Evolutionary conservation across 2,888 invertebrate species (phyloP).

Genomic region (Stenolophus ochropezus): DNA sequence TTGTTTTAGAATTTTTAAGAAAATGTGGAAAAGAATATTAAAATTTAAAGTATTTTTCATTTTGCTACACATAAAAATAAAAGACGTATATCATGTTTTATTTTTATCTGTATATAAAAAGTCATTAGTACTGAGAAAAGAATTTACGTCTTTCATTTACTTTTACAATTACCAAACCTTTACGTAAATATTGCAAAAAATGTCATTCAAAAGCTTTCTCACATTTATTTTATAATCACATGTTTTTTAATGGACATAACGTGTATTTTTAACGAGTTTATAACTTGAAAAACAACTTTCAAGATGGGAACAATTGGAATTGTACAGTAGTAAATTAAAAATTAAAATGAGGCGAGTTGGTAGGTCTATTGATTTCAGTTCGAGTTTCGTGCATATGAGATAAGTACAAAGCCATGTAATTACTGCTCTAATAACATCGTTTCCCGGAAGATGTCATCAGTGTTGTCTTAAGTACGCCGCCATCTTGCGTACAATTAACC

Average conservation of each 20-base stretch:
- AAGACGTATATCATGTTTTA: no score
- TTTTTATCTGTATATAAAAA: no score
- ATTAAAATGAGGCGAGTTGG: background rate
- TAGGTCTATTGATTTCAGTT: conserved; percentile 10
- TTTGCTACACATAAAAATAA: no score
- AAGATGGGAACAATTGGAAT: background rate
- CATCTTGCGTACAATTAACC: conserved; percentile 36
- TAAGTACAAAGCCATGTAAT: conserved; percentile 40
- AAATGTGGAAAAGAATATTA: no score
- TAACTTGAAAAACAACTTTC: background rate
- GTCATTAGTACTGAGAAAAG: no score
- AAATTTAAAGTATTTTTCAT: no score
- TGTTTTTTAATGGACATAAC: background rate
- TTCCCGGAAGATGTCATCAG: conserved; percentile 49
- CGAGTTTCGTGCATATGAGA: background rate
- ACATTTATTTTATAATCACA: background rate
- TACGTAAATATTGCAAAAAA: no score
- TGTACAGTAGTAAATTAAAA: background rate
- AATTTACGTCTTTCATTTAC: no score
- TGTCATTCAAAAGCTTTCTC: no score
- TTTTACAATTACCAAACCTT: no score
- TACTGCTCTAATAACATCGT: conserved; percentile 37
- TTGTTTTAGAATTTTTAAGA: no score
- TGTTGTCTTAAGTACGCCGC: conserved; percentile 47
- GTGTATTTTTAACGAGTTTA: background rate